Conservation (phyloP, 2,797 vertebrate species). For the Tympanoctomys barrerae region DNA sequence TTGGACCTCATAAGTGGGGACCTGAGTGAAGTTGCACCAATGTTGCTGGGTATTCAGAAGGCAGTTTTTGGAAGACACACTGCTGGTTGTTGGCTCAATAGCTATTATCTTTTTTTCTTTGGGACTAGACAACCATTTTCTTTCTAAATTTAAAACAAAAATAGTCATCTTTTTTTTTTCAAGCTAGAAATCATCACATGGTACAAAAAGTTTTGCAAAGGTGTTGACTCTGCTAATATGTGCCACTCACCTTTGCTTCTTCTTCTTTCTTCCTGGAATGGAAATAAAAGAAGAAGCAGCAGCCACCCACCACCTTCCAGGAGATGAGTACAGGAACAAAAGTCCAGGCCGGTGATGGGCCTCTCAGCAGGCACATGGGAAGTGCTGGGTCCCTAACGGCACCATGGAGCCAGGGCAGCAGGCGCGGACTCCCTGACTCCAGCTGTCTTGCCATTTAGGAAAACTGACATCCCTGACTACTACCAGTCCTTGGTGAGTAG, state of each 20-base stretch:
- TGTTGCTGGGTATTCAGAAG: too few relatives aligned
- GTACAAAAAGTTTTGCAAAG: not conserved
- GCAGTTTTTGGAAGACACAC: not conserved
- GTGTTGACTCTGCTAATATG: not conserved
- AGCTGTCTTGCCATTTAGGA: not conserved
- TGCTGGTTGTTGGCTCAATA: not conserved
- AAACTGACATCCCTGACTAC: not conserved
- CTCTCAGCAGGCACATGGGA: not conserved
- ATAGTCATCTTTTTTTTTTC: not conserved
- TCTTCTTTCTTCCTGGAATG: not conserved
- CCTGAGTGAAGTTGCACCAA: not conserved
- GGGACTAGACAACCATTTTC: not conserved
- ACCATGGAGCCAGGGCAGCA: not conserved
- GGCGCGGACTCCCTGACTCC: not conserved
- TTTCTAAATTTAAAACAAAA: slow-evolving; percentile 3
- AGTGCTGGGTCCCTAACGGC: rapidly evolving
- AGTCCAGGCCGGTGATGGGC: too few relatives aligned
- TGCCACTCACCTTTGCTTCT: not conserved
- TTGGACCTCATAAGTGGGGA: not conserved
- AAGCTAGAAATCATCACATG: not conserved
- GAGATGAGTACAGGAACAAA: not conserved
- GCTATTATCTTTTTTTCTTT: not conserved
- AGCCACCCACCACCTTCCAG: not conserved
- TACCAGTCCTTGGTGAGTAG: not conserved
- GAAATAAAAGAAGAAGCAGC: not conserved